Evolutionary conservation across 2,888 invertebrate genomes (phyloP), one percentile per base, ranked within the genome.

Genomic region (Tiphia femorata): DNA sequence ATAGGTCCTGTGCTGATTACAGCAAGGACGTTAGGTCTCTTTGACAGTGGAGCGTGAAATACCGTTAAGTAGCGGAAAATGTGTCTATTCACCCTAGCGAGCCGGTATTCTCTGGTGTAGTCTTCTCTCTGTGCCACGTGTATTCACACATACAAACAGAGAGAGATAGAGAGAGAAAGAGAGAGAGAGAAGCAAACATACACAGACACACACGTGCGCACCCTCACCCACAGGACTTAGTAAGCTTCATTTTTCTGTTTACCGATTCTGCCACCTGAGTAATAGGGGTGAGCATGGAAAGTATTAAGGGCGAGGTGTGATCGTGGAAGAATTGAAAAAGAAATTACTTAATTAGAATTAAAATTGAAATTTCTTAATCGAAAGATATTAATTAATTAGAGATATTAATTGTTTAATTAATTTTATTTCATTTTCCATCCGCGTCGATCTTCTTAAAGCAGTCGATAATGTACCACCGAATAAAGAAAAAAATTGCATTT

Each of bases 1-100:
- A 77, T 77, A 77, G 49, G 52, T 40, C 49, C 23, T 43, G 35
- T 47, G 58, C 55, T 67, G 67, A 74, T 78, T 70, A 71, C 67
- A 70, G 71, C 78, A 75, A 79, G 79, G 77, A 72, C 77, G 69
- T 56, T 48, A 43, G 6, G 58, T 61, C 70, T 68, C 79, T 80
- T 81, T 79, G 79, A 79, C 58, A 72, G 66, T 67, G 69, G 71
- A 74, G 76, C 77, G 75, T 78, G 68, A 79, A 81, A 80, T 79
- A n/a, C 73, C 74, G 62, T 67, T 79, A 81, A 81, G 75, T 78
- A 79, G 79, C 78, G 81, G 79, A 77, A 81, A 81, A 78, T 79
- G 68, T 79, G 72, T 70, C 64, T 66, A 66, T 72, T 75, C 77
- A 72, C 64, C 67, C 73, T 73, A 67, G 57, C 61, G 64, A 54